Evolutionary conservation across 1,140 invertebrate genomes (phyloP).

Genomic region (Lepidotrigona ventralis): DNA sequence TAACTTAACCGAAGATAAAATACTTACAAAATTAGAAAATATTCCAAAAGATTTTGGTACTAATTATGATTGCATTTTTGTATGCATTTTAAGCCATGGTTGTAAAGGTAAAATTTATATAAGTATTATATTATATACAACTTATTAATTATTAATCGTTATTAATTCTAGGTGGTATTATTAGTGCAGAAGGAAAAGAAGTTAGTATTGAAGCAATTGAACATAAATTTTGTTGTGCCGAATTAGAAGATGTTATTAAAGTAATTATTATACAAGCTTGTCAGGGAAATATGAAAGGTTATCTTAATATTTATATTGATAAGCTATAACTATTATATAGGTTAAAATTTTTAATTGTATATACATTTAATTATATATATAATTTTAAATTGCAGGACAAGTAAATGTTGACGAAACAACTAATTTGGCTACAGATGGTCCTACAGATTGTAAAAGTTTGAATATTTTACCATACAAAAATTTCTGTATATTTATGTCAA

Average conservation of each 20-base stretch:
- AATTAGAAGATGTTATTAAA: constrained; percentile 63
- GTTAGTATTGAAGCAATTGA: constrained; percentile 51
- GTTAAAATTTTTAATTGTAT: neutral
- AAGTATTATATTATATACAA: constrained; percentile 9
- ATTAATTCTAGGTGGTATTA: constrained; percentile 54
- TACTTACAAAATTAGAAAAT: constrained; percentile 40
- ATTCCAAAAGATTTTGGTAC: constrained; percentile 36
- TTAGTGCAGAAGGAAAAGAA: constrained; percentile 57
- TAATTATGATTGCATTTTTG: constrained; percentile 60
- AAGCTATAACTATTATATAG: neutral
- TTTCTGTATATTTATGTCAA: constrained; percentile 63
- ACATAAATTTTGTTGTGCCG: constrained; percentile 44
- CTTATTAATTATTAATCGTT: constrained; percentile 8
- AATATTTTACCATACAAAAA: constrained; percentile 33
- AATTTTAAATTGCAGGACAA: constrained; percentile 28
- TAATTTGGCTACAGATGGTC: constrained; percentile 46
- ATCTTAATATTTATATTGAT: neutral
- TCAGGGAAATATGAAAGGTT: constrained; percentile 60
- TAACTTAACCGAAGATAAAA: constrained; percentile 48
- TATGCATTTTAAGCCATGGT: constrained; percentile 69
- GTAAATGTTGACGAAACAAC: neutral
- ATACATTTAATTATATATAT: neutral
- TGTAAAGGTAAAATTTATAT: constrained; percentile 48
- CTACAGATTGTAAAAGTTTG: neutral
- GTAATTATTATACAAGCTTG: constrained; percentile 68